phyloP scores from a whole-genome alignment of 2,113 vertebrate genomes.

The Galemys pyrenaicus region DNA sequence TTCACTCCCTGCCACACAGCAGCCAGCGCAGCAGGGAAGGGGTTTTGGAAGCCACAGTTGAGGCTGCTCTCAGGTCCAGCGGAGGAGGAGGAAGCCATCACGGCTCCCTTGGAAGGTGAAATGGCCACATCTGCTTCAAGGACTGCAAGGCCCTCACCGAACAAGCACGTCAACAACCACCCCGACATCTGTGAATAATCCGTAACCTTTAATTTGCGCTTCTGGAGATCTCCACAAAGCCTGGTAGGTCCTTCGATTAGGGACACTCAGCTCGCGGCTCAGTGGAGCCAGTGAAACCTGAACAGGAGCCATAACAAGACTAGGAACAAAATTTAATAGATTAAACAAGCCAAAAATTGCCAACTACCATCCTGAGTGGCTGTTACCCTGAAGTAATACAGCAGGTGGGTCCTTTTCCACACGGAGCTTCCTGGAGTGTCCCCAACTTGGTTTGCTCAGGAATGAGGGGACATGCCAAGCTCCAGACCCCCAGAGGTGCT shows the following conservation, averaged over 20 bases:
- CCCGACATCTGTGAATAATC: slow-evolving; percentile 55
- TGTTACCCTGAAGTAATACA: slow-evolving; percentile 22
- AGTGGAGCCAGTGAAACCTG: slow-evolving; percentile 13
- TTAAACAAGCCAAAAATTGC: slow-evolving; percentile 33
- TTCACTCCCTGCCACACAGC: neutral
- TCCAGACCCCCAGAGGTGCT: neutral
- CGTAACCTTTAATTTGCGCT: slow-evolving; percentile 54
- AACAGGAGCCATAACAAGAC: slow-evolving; percentile 12
- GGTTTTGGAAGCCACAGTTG: neutral
- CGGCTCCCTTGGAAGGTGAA: slow-evolving; percentile 1
- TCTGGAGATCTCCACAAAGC: slow-evolving; percentile 48
- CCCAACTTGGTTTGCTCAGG: neutral
- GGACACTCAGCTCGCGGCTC: neutral
- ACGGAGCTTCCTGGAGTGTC: neutral
- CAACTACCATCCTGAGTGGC: neutral
- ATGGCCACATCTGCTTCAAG: neutral
- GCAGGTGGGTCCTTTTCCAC: neutral
- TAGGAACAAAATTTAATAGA: slow-evolving; percentile 46
- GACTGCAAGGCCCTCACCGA: neutral
- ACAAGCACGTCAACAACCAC: neutral
- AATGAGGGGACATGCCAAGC: neutral
- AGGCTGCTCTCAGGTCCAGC: neutral
- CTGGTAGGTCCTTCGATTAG: neutral
- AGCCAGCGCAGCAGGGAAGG: neutral
- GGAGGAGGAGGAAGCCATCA: neutral